These are phyloP conservation scores for Seriola rivoliana DNA, from an alignment of 2,113 vertebrate genomes.

Conservation along the genomic window DNA sequence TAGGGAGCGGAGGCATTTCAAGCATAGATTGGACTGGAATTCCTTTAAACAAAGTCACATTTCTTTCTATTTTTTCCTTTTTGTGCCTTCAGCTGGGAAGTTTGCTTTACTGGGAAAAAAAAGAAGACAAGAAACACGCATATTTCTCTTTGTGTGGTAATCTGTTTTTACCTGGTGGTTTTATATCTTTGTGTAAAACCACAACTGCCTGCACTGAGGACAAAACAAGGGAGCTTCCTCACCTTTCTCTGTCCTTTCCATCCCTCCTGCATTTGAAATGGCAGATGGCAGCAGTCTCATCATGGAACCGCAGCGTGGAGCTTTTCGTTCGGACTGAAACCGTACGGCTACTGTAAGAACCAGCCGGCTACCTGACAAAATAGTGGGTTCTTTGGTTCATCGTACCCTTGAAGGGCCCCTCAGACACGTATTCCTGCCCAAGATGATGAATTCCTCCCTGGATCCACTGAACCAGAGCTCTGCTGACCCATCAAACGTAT, in stretches of 20 bases:
- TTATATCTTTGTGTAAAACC: conserved; percentile 4
- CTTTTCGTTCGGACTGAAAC: conserved; percentile 54
- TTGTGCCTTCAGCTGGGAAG: conserved; percentile 49
- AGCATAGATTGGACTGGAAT: conserved; percentile 56
- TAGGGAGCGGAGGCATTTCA: conserved; percentile 58
- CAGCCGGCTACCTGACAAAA: conserved; percentile 24
- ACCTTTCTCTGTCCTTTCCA: conserved; percentile 22
- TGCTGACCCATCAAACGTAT: conserved; percentile 84
- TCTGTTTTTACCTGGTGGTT: conserved; percentile 4
- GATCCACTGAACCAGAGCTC: conserved; percentile 88
- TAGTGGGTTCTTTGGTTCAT: conserved; percentile 45
- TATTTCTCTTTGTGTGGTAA: background rate
- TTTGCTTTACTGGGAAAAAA: conserved; percentile 1
- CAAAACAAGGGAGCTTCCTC: conserved; percentile 16
- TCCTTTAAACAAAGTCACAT: conserved; percentile 50
- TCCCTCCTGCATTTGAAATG: conserved; percentile 48
- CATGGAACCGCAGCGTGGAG: conserved; percentile 39
- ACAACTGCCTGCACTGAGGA: conserved; percentile 18
- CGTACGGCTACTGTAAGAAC: conserved; percentile 12
- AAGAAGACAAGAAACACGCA: conserved; percentile 1
- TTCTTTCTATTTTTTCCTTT: conserved; percentile 16
- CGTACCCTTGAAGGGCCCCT: conserved; percentile 41
- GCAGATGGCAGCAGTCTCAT: conserved; percentile 28
- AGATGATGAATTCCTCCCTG: conserved; percentile 95
- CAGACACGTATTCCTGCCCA: conserved; percentile 65